Evolutionary conservation across 2,888 invertebrate species (phyloP).

Genomic region (Ecdyonurus torrentis): DNA sequence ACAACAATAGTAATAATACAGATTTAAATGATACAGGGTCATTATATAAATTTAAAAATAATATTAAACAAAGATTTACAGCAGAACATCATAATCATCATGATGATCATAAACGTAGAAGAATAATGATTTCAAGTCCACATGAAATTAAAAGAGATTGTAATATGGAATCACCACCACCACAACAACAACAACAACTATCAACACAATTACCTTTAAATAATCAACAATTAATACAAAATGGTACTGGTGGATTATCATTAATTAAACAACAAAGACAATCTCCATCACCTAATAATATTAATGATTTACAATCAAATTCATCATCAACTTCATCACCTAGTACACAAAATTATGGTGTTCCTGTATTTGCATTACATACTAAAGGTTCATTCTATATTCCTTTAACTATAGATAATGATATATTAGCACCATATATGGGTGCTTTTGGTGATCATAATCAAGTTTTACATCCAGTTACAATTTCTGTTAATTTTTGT

Average conservation of each 20-base stretch:
- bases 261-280: not conserved
- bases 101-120: constrained; percentile 3
- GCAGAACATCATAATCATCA: constrained; percentile 19
- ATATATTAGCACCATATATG: constrained; percentile 50
- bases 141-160: too few species aligned
- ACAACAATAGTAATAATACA: constrained; percentile 31
- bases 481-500: constrained; percentile 69
- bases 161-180: not conserved
- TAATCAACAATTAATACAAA: too few species aligned
- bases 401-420: constrained; percentile 64
- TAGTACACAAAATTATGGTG: constrained; percentile 23
- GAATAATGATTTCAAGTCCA: not conserved
- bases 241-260: too few species aligned
- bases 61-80: constrained; percentile 73
- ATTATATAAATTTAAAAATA: constrained; percentile 86
- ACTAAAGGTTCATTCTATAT: constrained; percentile 79
- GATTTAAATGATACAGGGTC: constrained; percentile 22
- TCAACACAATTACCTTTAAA: too few species aligned
- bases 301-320: too few species aligned
- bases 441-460: constrained; percentile 28
- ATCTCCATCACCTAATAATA: too few species aligned
- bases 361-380: constrained; percentile 82
- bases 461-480: constrained; percentile 65
- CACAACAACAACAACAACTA: too few species aligned
- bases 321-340: not conserved